Conservation (phyloP, 2,888 invertebrate genomes). For the Tenthredo amoena region DNA sequence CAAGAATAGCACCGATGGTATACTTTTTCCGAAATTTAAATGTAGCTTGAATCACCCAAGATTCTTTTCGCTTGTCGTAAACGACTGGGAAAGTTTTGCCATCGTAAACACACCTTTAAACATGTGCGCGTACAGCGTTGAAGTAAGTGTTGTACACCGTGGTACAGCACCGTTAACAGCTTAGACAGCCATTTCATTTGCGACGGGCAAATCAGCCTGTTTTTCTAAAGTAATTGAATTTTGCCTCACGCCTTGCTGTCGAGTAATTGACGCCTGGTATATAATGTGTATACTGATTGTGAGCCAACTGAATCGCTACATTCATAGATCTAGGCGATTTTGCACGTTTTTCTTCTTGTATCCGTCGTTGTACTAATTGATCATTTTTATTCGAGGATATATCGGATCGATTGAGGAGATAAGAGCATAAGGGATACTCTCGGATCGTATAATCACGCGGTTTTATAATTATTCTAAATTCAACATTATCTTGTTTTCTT, state of each 20-base stretch:
- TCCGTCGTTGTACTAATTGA: not conserved
- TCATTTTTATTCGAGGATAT: not conserved
- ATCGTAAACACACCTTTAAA: not conserved
- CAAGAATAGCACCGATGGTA: not conserved
- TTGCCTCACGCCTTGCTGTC: conserved; percentile 62
- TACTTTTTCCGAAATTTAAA: not conserved
- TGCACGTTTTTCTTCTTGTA: not conserved
- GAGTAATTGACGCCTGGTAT: conserved; percentile 49
- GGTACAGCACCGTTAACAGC: not conserved
- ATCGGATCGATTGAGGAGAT: not conserved
- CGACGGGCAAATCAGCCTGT: conserved; percentile 67
- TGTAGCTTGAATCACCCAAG: not conserved
- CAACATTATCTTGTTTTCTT: not conserved
- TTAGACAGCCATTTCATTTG: conserved; percentile 66
- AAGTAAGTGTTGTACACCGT: not conserved
- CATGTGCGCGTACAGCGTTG: not conserved
- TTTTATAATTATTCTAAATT: conserved; percentile 16
- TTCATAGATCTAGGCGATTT: not conserved
- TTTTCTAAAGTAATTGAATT: conserved; percentile 70
- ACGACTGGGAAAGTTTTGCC: conserved; percentile 22
- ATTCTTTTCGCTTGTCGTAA: conserved; percentile 12
- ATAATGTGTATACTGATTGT: not conserved
- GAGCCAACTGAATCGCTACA: not conserved
- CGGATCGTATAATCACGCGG: not conserved
- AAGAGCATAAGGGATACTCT: not conserved